Evolutionary conservation across 2,888 invertebrate species (phyloP).

Genomic region (Caenorhabditis plicata): DNA sequence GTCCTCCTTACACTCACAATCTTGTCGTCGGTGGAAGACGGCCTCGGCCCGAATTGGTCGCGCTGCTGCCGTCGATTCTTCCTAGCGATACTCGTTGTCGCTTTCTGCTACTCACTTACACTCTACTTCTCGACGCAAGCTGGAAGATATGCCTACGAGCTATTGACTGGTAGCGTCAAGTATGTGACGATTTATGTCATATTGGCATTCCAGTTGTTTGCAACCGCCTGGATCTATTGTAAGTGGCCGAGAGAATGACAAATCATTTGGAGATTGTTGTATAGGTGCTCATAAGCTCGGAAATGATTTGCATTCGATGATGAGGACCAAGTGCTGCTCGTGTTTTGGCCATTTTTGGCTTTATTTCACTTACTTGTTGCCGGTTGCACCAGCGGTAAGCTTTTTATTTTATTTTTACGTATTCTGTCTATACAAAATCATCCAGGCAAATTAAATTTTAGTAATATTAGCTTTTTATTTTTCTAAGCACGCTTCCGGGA

Average conservation of each 20-base stretch:
- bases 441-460: no score
- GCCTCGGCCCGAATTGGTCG: slow-evolving; percentile 61
- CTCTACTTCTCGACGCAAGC: slow-evolving; percentile 61
- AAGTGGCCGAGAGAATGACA: slow-evolving; percentile 37
- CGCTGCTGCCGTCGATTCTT: slow-evolving; percentile 61
- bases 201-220: slow-evolving; percentile 59
- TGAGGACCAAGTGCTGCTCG: slow-evolving; percentile 56
- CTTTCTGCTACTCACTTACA: slow-evolving; percentile 47
- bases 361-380: slow-evolving; percentile 59
- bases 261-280: neutral
- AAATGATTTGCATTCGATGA: slow-evolving; percentile 59
- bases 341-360: slow-evolving; percentile 60
- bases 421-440: no score
- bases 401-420: no score
- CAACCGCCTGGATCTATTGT: slow-evolving; percentile 65
- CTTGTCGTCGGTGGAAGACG: slow-evolving; percentile 61
- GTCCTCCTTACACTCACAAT: slow-evolving; percentile 59
- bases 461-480: no score
- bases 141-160: slow-evolving; percentile 59
- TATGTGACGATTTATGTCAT: slow-evolving; percentile 62
- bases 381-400: slow-evolving; percentile 61
- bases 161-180: slow-evolving; percentile 58
- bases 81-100: slow-evolving; percentile 54
- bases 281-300: slow-evolving; percentile 63
- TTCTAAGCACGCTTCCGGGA: no score